phyloP scores from a whole-genome alignment of 2,113 vertebrate species.

The Myanophis thanlyinensis region DNA sequence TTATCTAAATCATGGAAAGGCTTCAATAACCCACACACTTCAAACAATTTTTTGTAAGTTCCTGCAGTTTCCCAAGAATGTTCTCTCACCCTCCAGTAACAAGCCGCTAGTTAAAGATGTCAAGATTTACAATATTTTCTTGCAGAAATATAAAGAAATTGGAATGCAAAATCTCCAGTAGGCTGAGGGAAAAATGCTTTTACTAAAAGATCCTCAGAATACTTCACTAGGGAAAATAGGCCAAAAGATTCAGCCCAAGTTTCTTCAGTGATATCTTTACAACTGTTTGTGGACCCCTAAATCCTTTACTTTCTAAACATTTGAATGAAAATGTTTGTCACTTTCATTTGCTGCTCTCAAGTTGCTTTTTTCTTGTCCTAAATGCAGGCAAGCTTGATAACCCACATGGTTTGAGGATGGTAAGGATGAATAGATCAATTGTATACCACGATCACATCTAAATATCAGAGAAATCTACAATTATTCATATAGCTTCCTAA shows the following conservation, averaged over 20 bases:
- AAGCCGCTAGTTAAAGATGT: not conserved
- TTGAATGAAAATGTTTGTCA: not conserved
- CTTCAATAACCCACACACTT: not conserved
- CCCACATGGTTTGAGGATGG: not conserved
- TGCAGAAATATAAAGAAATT: not conserved
- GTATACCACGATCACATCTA: not conserved
- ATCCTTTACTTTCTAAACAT: not conserved
- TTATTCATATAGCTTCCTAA: not conserved
- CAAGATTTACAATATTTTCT: not conserved
- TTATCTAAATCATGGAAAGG: not conserved
- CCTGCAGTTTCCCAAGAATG: not conserved
- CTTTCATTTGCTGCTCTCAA: not conserved
- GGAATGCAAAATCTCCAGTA: not conserved
- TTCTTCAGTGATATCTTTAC: not conserved
- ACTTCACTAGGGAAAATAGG: not conserved
- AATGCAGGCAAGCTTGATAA: not conserved
- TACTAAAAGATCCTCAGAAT: not conserved
- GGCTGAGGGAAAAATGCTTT: not conserved
- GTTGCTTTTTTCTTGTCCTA: not conserved
- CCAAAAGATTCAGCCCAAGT: not conserved
- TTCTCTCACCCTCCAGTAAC: not conserved
- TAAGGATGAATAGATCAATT: no score
- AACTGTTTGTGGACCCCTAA: not conserved
- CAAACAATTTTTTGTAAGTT: not conserved
- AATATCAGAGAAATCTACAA: not conserved